A percentile compares a stretch with the other conserved stretches of the same genome.
These are phyloP conservation scores for Rhea pennata DNA, from an alignment of 2,113 vertebrate genomes.

Conservation along the genomic window DNA sequence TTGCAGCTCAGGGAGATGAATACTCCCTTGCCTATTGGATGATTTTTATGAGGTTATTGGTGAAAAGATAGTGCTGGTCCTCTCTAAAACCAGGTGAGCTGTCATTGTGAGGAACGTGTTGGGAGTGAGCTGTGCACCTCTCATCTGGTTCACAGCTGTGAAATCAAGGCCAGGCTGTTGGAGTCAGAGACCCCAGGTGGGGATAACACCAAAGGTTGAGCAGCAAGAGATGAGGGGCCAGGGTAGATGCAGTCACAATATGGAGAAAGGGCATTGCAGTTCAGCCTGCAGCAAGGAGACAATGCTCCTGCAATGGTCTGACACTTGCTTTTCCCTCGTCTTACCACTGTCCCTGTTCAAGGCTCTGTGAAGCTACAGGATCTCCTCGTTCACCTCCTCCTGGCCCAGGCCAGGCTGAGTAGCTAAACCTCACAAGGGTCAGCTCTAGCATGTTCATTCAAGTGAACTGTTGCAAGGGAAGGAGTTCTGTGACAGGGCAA, in stretches of 20 bases:
- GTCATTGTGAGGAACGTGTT: background rate
- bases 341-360: background rate
- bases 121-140: background rate
- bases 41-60: too few relatives aligned
- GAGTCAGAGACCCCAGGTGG: background rate
- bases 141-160: fast-evolving
- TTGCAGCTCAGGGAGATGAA: too few relatives aligned
- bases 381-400: too few relatives aligned
- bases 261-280: background rate
- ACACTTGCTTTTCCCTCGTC: background rate
- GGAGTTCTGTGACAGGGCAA: background rate
- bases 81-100: background rate
- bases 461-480: fast-evolving
- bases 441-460: background rate
- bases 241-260: background rate
- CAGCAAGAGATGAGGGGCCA: background rate
- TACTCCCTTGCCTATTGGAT: too few relatives aligned
- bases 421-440: background rate
- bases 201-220: background rate
- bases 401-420: background rate
- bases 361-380: background rate
- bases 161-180: background rate
- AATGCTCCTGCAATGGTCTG: background rate
- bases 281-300: background rate
- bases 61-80: too few relatives aligned